Base-by-base conservation (phyloP, 2,113 vertebrate genomes). In the Hippocampus abdominalis region DNA sequence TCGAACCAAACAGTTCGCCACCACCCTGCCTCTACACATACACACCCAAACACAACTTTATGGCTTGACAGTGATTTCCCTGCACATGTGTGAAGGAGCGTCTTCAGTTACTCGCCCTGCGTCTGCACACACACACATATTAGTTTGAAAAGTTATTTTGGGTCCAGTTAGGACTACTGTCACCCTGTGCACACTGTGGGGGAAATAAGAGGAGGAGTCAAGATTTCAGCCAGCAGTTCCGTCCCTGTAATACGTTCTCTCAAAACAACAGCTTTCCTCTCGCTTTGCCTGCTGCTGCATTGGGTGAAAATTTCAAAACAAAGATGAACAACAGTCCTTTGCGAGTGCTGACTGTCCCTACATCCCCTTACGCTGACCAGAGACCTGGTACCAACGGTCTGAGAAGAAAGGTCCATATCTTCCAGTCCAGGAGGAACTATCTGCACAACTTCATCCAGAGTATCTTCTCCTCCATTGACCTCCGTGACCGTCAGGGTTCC, bases 371-470 rank as follows among this genome's bases (percentile, higher is more conserved):
- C 86, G 74, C 73, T 0, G 96, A 98, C 82, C 97, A 99, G 93
- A 94, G 87, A 61, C 95, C 95, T 0, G 92, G 95, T 86, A 92
- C 93, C 61, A 92, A 91, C 25, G 95, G 96, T 44, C 86, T 99
- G 18, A 82, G 91, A 79, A 97, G 91, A 91, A 98, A 92, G 85
- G 95, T 95, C 27, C 89, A 70, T n/a, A 81, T 91, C 54, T 97
- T 98, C 78, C 94, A 96, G 87, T 91, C 89, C 80, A 95, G 94
- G 87, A 92, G 75, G 57, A 93, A 95, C 90, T 99, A 99, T 79
- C 90, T 99, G 78, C 94, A 98, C 88, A 98, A 98, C 83, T 98
- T 96, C 72, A 90, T 98, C 86, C 97, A 99, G 88, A 97, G 96
- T 77, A 89, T 98, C 69, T 95, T 97, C 86, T 98, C 91, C 83